Evolutionary conservation across 2,113 vertebrate genomes (phyloP), one percentile per base, ranked within the genome.

Genomic region (Polyodon spathula): DNA sequence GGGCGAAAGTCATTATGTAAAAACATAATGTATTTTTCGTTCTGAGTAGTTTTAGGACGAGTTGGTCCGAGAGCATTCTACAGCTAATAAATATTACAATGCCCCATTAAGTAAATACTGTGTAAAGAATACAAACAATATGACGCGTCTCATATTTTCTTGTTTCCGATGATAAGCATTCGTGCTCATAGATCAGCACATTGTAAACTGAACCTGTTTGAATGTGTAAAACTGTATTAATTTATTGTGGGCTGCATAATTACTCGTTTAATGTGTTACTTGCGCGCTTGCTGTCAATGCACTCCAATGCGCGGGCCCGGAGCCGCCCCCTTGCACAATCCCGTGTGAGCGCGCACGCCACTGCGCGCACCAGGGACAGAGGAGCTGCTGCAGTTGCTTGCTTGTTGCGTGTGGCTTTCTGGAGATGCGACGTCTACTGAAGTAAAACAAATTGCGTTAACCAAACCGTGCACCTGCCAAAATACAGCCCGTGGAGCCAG

Each of bases 281-380:
- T 15, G 6, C 11, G 10, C 12, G 50, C n/a, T 14, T 11, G 6
- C 8, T 6, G 7, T 7, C 7, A 12, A 44, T 8, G 43, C 50
- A 14, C 51, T 7, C 16, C 16, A n/a, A n/a, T n/a, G n/a, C 7
- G 6, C 51, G n/a, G 12, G 7, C 16, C 51, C n/a, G 10, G n/a
- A 11, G n/a, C 12, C 51, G 51, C 51, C 12, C 51, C 7, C 51
- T 53, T 53, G 10, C 4, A 16, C 51, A 14, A 14, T 15, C 51
- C n/a, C 51, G 16, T 8, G 15, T 17, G 16, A 44, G 12, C 53
- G 53, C 16, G 53, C 53, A 37, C 53, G 53, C 16, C n/a, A 8
- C n/a, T 54, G 53, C 53, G 53, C 5, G 53, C n/a, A 54, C n/a
- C 16, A 16, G 53, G 53, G 15, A 54, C 53, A 16, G 37, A 54